These are phyloP conservation scores for Thermophis baileyi DNA, from an alignment of 2,113 vertebrate species.

Conservation along the genomic window DNA sequence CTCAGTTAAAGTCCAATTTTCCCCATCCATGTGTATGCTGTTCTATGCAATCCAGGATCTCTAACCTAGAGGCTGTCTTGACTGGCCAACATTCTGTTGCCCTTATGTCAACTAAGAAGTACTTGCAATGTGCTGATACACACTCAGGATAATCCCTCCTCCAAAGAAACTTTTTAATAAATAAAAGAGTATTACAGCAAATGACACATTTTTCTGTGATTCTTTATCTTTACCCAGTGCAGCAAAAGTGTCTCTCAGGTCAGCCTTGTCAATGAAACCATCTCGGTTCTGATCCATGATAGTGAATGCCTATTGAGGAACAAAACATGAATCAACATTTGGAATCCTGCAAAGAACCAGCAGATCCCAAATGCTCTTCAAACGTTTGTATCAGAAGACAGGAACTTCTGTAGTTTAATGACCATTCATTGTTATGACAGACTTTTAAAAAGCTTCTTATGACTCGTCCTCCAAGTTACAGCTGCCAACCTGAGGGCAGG, in stretches of 20 bases:
- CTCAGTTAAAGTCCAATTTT: background rate
- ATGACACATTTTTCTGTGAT: background rate
- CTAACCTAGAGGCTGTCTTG: background rate
- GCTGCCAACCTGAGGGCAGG: background rate
- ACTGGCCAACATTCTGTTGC: background rate
- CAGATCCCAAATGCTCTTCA: background rate
- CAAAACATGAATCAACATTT: background rate
- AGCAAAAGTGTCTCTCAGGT: slow-evolving; percentile 82
- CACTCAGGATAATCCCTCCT: background rate
- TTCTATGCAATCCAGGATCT: background rate
- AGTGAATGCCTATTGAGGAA: slow-evolving; percentile 80
- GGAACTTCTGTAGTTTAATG: background rate
- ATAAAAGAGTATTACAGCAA: background rate
- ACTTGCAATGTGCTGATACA: background rate
- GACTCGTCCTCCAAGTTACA: background rate
- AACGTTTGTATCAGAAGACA: background rate
- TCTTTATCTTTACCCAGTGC: slow-evolving; percentile 70
- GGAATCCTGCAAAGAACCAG: too few species aligned
- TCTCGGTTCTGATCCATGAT: slow-evolving; percentile 95
- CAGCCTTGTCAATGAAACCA: slow-evolving; percentile 86
- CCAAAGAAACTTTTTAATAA: background rate
- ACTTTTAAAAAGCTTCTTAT: background rate
- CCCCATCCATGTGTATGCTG: background rate
- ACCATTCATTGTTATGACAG: background rate
- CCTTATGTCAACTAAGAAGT: background rate